Conservation (phyloP, 2,888 invertebrate genomes). For the Nomada lathburiana region DNA sequence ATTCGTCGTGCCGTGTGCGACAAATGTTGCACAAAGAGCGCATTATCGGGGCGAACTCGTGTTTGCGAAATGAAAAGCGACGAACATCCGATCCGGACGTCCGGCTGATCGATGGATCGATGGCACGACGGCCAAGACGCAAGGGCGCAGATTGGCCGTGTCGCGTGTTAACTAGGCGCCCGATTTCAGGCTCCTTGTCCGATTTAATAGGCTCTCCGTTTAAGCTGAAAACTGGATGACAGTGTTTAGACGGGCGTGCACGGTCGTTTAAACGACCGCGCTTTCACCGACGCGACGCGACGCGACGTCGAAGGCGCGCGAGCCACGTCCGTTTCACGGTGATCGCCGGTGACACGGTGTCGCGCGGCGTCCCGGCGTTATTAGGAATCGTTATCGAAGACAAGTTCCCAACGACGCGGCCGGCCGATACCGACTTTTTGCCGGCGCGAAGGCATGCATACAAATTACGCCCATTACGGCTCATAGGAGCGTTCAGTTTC, state of each 20-base stretch:
- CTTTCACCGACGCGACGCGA: constrained; percentile 56
- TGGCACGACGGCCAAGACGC: constrained; percentile 18
- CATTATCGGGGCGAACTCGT: too few species aligned
- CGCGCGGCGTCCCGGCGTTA: constrained; percentile 65
- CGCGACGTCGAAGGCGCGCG: constrained; percentile 19
- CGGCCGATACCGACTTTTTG: constrained; percentile 68
- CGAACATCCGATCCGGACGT: constrained; percentile 24
- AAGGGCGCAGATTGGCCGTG: constrained; percentile 56
- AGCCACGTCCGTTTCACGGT: constrained; percentile 42
- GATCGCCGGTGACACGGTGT: constrained; percentile 55
- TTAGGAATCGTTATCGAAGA: constrained; percentile 74
- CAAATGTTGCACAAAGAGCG: too few species aligned
- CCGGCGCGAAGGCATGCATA: constrained; percentile 68
- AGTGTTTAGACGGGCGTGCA: constrained; percentile 57
- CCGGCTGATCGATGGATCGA: constrained; percentile 58
- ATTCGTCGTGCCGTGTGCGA: too few species aligned
- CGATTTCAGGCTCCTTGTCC: constrained; percentile 57
- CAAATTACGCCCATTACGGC: constrained; percentile 69
- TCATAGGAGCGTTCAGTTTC: constrained; percentile 62
- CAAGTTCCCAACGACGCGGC: constrained; percentile 64
- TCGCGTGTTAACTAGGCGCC: constrained; percentile 36
- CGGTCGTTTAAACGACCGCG: constrained; percentile 9
- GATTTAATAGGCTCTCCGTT: constrained; percentile 63
- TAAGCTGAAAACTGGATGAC: constrained; percentile 66
- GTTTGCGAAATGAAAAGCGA: neutral